Conservation (phyloP, 2,797 vertebrate genomes). For the Myripristis murdjan region DNA sequence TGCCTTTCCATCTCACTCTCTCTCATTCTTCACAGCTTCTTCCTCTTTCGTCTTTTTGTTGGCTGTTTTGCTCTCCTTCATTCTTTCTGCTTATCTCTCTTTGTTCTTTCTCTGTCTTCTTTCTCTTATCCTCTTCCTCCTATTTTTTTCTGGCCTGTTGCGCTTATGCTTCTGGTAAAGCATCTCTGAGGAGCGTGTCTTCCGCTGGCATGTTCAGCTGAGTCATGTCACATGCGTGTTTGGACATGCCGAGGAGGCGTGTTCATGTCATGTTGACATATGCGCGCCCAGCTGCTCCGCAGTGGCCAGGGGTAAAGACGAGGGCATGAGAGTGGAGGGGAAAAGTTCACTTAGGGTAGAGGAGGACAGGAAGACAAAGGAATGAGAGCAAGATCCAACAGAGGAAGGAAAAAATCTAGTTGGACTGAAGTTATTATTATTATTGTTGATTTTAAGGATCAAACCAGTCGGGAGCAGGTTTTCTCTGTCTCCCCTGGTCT, state of each 20-base stretch:
- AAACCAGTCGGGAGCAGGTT: slow-evolving; percentile 24
- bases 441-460: slow-evolving; percentile 54
- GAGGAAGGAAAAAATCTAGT: slow-evolving; percentile 17
- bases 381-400: slow-evolving; percentile 15
- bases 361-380: slow-evolving; percentile 21
- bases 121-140: slow-evolving; percentile 45
- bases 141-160: slow-evolving; percentile 48
- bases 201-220: slow-evolving; percentile 58
- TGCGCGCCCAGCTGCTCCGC: slow-evolving; percentile 48
- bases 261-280: slow-evolving; percentile 71
- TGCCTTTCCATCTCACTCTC: neutral
- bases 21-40: slow-evolving; percentile 15
- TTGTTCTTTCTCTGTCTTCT: neutral
- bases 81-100: slow-evolving; percentile 18
- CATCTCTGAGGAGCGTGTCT: slow-evolving; percentile 68
- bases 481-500: neutral
- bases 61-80: slow-evolving; percentile 20
- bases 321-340: slow-evolving; percentile 26
- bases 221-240: slow-evolving; percentile 75
- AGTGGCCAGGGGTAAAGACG: slow-evolving; percentile 30
- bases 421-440: slow-evolving; percentile 27
- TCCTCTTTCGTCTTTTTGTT: slow-evolving; percentile 40
- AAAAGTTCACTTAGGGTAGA: slow-evolving; percentile 62
- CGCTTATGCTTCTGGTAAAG: slow-evolving; percentile 9
- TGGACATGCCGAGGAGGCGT: slow-evolving; percentile 63